Evolutionary conservation across 2,797 vertebrate genomes (phyloP).

Genomic region (Eospalax fontanierii): DNA sequence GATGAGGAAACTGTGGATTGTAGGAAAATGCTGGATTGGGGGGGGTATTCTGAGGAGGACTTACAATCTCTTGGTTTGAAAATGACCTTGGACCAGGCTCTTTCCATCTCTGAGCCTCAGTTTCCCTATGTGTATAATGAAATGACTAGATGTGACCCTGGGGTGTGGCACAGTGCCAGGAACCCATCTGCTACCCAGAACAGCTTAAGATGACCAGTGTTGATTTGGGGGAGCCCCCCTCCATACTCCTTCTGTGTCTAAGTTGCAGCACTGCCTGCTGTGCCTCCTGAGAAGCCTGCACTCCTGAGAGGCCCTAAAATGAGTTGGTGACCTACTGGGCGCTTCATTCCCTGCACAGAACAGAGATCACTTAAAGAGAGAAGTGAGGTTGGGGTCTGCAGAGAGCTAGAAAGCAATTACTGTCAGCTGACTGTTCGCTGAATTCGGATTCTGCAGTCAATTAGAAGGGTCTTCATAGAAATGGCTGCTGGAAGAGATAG

Average conservation of each 20-base stretch:
- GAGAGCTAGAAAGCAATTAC: slow-evolving; percentile 66
- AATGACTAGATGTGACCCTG: slow-evolving; percentile 39
- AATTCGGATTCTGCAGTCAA: slow-evolving; percentile 71
- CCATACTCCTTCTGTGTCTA: background rate
- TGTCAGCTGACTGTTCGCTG: background rate
- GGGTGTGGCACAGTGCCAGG: background rate
- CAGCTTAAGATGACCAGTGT: background rate
- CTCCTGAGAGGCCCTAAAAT: slow-evolving; percentile 49
- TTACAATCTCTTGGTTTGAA: slow-evolving; percentile 23
- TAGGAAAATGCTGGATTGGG: background rate
- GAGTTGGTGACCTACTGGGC: slow-evolving; percentile 21
- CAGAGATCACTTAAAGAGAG: slow-evolving; percentile 60
- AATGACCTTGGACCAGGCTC: slow-evolving; percentile 52
- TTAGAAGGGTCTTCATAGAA: slow-evolving; percentile 58
- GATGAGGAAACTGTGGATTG: slow-evolving; percentile 25
- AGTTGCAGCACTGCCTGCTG: background rate
- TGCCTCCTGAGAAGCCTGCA: background rate
- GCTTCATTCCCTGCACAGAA: slow-evolving; percentile 10
- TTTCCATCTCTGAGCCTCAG: slow-evolving; percentile 35
- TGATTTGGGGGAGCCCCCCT: background rate
- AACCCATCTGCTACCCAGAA: background rate
- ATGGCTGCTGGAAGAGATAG: slow-evolving; percentile 70
- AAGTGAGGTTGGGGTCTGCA: slow-evolving; percentile 56
- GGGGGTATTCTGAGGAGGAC: background rate
- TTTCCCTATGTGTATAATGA: slow-evolving; percentile 58